These are phyloP conservation scores for Pantherophis alleghaniensis DNA, from an alignment of 2,797 vertebrate species.

Conservation along the genomic window DNA sequence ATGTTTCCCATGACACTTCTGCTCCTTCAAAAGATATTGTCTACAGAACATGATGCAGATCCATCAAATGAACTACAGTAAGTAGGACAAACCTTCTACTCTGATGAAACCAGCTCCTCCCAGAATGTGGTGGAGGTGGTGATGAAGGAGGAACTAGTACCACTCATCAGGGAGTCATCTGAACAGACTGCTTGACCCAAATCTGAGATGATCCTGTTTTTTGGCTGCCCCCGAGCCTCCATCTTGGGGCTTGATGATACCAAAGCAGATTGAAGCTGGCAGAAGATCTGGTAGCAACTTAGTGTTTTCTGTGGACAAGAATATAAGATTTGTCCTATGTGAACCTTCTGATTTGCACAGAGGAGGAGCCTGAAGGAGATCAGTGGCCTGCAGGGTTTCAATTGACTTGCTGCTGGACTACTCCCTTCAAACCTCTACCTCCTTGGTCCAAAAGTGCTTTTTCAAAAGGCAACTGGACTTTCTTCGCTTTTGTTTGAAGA, in stretches of 20 bases:
- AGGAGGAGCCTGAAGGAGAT: neutral
- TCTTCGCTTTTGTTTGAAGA: too few relatives aligned
- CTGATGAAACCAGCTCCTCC: neutral
- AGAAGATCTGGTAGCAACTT: neutral
- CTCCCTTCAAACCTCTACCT: neutral
- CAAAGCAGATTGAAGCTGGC: neutral
- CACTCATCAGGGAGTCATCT: neutral
- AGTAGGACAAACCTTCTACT: neutral
- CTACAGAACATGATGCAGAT: neutral
- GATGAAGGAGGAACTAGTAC: neutral
- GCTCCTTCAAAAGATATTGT: neutral
- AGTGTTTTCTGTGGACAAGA: neutral
- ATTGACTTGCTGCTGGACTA: neutral
- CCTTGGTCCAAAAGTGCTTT: neutral
- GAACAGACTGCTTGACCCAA: neutral
- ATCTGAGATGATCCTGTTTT: neutral
- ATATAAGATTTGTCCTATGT: neutral
- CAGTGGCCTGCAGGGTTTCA: neutral
- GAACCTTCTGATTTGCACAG: neutral
- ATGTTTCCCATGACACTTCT: neutral
- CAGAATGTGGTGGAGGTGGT: neutral
- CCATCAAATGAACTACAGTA: neutral
- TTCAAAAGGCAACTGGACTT: too few relatives aligned
- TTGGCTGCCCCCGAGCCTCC: neutral
- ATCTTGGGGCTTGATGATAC: neutral